Evolutionary conservation across 2,113 vertebrate species (phyloP).

Genomic region (Ctenomys sociabilis): DNA sequence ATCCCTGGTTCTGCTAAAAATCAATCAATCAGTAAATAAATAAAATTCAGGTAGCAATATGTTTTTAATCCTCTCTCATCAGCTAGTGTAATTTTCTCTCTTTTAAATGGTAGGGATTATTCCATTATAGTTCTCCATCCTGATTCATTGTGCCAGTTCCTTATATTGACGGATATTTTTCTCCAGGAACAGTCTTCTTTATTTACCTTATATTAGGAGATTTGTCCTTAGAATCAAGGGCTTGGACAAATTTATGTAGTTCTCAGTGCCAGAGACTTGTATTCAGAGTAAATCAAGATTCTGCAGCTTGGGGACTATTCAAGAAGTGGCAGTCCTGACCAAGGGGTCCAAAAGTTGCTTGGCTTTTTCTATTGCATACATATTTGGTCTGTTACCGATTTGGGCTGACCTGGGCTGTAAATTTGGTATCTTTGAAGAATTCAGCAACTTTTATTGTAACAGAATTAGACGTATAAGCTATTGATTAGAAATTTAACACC

Average conservation of each 20-base stretch:
- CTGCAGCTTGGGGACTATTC: neutral
- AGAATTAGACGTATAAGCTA: neutral
- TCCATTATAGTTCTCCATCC: neutral
- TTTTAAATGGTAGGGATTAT: neutral
- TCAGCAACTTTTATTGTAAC: neutral
- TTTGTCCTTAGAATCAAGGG: neutral
- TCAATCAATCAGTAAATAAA: no score
- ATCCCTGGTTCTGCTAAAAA: no score
- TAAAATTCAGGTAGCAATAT: slow-evolving; percentile 52
- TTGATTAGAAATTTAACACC: slow-evolving; percentile 3
- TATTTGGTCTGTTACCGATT: neutral
- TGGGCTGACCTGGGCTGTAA: neutral
- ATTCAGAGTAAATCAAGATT: slow-evolving; percentile 39
- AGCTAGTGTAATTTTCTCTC: slow-evolving; percentile 22
- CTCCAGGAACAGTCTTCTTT: neutral
- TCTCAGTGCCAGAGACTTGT: slow-evolving; percentile 11
- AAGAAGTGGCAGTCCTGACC: neutral
- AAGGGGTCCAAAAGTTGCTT: neutral
- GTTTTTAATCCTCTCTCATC: neutral
- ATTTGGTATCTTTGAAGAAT: neutral
- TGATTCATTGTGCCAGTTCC: slow-evolving; percentile 9
- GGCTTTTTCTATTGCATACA: neutral
- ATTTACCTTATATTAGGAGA: neutral
- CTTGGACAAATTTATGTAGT: slow-evolving; percentile 10
- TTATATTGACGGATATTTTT: slow-evolving; percentile 12